Base-by-base conservation (phyloP, 1,140 invertebrate genomes). In the Cataglyphis hispanica region DNA sequence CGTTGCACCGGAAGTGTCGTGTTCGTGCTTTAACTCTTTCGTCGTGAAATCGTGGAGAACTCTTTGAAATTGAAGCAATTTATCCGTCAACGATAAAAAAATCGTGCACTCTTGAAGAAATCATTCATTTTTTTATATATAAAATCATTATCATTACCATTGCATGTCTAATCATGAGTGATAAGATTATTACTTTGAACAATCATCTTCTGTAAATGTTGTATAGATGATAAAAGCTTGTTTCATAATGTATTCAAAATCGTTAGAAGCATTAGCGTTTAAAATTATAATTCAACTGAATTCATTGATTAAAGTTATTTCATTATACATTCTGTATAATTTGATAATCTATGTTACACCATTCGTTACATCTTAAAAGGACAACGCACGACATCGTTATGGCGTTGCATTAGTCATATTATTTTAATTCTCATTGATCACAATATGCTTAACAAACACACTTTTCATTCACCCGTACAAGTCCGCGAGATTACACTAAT, bases 1-100 rank as follows among this genome's bases (percentile, higher is more conserved):
- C 91, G 66, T 91, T 91, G 91, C 85, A 88, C 91, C 91, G 91
- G 91, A 91, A 91, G 87, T 91, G 88, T 90, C 91, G 75, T 87
- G 90, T 86, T 87, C 90, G 72, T 88, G 84, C 83, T 50, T 90
- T 83, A 90, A 89, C 88, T 90, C 88, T 87, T 89, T 90, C 89
- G 76, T 87, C 88, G 75, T 76, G 40, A 70, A 13, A 46, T 46
- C 72, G 61, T 76, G 40, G 50, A 46, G 70, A 89, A 88, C 74
- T 72, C 74, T 72, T 81, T 61, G 70, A 67, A 88, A 88, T 88
- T 74, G 69, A 60, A 75, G 58, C 46, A 66, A 67, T 67, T 64
- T 72, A 34, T 84, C 50, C 61, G 83, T 81, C 83, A 58, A 58
- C 74, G 85, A 90, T 90, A 64, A 87, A 69, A 72, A 75, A 69